Conservation (phyloP, 2,888 invertebrate genomes). For the Phortica magna region DNA sequence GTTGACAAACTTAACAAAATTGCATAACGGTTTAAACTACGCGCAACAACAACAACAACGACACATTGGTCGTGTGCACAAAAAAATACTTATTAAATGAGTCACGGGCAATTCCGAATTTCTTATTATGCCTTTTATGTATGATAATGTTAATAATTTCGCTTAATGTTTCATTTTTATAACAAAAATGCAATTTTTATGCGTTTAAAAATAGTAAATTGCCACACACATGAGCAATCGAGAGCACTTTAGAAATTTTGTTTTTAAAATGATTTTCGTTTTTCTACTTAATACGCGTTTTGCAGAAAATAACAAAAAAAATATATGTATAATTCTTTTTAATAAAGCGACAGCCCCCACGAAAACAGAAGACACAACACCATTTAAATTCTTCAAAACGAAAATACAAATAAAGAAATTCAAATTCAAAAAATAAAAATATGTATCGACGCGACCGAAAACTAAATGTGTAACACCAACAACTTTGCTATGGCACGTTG, state of each 20-base stretch:
- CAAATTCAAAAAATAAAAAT: slow-evolving; percentile 26
- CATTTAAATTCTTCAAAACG: slow-evolving; percentile 33
- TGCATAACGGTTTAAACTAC: slow-evolving; percentile 11
- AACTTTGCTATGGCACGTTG: background rate
- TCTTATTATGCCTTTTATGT: background rate
- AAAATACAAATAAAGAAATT: slow-evolving; percentile 9
- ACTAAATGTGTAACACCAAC: background rate
- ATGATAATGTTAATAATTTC: background rate
- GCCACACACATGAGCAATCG: slow-evolving; percentile 25
- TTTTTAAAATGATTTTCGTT: slow-evolving; percentile 48
- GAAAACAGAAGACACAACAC: slow-evolving; percentile 10
- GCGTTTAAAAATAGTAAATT: slow-evolving; percentile 20
- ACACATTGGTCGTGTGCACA: background rate
- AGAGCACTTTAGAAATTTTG: slow-evolving; percentile 39
- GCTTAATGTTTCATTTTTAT: background rate
- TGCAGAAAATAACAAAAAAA: slow-evolving; percentile 12
- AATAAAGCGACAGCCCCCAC: background rate
- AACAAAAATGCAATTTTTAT: background rate
- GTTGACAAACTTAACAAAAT: slow-evolving; percentile 1
- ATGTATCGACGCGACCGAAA: background rate
- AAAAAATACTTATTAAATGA: background rate
- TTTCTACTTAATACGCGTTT: slow-evolving; percentile 26
- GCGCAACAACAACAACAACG: background rate
- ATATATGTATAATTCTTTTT: background rate
- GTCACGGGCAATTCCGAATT: slow-evolving; percentile 2